phyloP scores from a whole-genome alignment of 23 tunicate species.

The Corella eumyota region DNA sequence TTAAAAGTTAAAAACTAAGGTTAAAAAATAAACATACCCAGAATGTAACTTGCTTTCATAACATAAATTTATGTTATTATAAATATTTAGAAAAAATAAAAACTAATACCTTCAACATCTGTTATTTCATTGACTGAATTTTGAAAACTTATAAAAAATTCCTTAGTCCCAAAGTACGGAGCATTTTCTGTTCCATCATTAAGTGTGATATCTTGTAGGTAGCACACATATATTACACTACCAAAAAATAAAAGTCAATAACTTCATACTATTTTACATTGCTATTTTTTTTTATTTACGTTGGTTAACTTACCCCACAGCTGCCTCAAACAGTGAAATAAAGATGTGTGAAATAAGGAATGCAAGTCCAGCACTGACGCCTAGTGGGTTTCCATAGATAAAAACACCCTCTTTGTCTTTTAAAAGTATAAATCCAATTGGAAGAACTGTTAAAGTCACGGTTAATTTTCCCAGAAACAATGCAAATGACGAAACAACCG shows the following conservation, averaged over 20 bases:
- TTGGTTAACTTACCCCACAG: slow-evolving; percentile 57
- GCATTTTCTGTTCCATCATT: slow-evolving; percentile 34
- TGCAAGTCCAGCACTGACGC: slow-evolving; percentile 46
- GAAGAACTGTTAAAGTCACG: slow-evolving; percentile 34
- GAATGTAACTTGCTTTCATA: too few relatives aligned
- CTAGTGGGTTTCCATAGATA: slow-evolving; percentile 66
- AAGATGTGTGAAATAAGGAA: slow-evolving; percentile 57
- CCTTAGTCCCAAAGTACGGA: slow-evolving; percentile 53
- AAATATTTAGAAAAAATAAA: too few relatives aligned
- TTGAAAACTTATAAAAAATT: slow-evolving; percentile 22
- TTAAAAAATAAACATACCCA: too few relatives aligned
- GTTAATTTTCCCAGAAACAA: slow-evolving; percentile 70
- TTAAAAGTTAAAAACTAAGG: too few relatives aligned
- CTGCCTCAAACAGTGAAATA: slow-evolving; percentile 52
- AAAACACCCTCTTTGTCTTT: slow-evolving; percentile 74
- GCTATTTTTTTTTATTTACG: too few relatives aligned
- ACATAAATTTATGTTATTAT: too few relatives aligned
- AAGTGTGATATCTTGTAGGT: slow-evolving; percentile 32
- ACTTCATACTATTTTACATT: not conserved
- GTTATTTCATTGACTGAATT: slow-evolving; percentile 29
- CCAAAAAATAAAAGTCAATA: not conserved
- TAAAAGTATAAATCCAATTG: slow-evolving; percentile 61
- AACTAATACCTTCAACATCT: not conserved
- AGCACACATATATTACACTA: slow-evolving; percentile 55
- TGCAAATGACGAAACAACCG: slow-evolving; percentile 53